phyloP scores from a whole-genome alignment of 2,888 invertebrate genomes.

The Mallateleia sp. region DNA sequence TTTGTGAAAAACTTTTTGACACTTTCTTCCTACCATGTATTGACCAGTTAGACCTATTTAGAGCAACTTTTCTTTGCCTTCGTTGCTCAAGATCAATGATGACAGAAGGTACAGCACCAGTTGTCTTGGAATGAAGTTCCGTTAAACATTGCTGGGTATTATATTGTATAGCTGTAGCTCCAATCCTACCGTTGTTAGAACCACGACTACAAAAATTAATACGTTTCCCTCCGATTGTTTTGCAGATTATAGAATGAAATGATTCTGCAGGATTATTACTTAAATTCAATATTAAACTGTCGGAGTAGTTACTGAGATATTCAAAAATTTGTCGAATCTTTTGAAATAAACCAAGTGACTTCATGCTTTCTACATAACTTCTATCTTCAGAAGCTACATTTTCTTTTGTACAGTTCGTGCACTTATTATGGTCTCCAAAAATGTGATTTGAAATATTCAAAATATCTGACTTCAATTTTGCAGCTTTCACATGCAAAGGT shows the following conservation, averaged over 20 bases:
- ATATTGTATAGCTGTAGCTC: background rate
- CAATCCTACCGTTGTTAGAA: background rate
- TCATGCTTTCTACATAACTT: too few relatives aligned
- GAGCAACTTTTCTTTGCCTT: background rate
- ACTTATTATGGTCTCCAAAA: too few relatives aligned
- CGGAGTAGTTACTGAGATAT: background rate
- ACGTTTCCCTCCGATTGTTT: background rate
- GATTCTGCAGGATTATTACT: background rate
- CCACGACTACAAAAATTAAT: background rate
- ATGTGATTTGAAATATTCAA: too few relatives aligned
- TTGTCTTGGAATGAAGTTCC: background rate
- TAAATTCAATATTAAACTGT: background rate
- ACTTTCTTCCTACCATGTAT: background rate
- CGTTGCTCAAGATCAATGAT: background rate
- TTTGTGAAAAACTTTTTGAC: background rate
- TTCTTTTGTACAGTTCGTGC: too few relatives aligned
- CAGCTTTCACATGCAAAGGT: too few relatives aligned
- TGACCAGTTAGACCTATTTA: background rate
- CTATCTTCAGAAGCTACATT: too few relatives aligned
- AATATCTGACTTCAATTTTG: too few relatives aligned
- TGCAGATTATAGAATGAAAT: background rate
- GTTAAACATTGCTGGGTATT: background rate
- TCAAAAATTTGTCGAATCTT: background rate
- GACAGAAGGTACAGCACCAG: background rate
- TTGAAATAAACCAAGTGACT: too few relatives aligned